Base-by-base conservation (phyloP, 92 coral and sea anemone species). In the Porites divaricata region DNA sequence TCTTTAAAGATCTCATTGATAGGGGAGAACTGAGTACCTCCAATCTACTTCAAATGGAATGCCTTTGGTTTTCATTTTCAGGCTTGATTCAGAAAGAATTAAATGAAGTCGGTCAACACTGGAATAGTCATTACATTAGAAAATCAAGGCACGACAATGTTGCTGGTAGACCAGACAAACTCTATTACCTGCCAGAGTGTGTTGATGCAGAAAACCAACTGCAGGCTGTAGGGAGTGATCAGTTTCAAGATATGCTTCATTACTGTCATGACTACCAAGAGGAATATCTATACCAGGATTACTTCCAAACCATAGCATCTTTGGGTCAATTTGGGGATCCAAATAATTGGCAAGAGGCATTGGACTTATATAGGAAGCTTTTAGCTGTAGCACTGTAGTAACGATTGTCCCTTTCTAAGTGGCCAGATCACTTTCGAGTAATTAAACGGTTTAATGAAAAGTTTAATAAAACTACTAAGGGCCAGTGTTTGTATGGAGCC, bases 121-220 rank as follows among this genome's bases (percentile, higher is more conserved):
- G 94, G 94, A 91, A 91, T 68, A 83, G 83, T 57, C 91, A 91
- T 78, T 84, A 81, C 84, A 91, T 88, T 35, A 84, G 95, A 24
- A 70, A 25, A 61, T 84, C 91, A 67, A 76, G 92, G 20, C 89
- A 87, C 83, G 79, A 88, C 82, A 88, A 87, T 54, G 81, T 81
- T 73, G 86, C 91, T n/a, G 91, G 91, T 61, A 78, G 78, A 70
- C 89, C 89, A 19, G 85, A 86, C 14, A 85, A 78, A 62, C 66
- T 88, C 74, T 88, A 72, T 62, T 88, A 74, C 80, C 83, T 88
- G 74, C 87, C 87, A 24, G 91, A 88, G 81, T 71, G 87, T 75
- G 69, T 77, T 45, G 82, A 63, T 88, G 77, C 78, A 81, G 86
- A 67, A 76, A 76, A 88, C 81, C 85, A 81, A 24, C 51, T 82